Percentiles rank a stretch among this genome's conserved stretches.
These are phyloP conservation scores for Polydrusus tereticollis DNA, from an alignment of 2,888 invertebrate species.

Conservation along the genomic window DNA sequence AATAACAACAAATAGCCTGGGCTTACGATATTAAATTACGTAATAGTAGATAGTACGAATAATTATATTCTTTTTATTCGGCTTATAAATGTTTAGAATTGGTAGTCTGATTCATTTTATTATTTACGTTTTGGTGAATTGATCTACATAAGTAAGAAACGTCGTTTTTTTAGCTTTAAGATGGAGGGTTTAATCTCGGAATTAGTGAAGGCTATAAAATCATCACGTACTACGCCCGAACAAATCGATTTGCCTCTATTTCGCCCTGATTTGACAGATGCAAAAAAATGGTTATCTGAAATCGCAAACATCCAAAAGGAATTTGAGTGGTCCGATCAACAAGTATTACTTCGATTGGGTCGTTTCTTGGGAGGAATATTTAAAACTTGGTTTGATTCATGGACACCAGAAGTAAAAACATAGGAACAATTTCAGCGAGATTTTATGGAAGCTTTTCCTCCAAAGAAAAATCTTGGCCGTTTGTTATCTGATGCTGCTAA, in stretches of 20 bases:
- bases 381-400: constrained; percentile 48
- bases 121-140: too few relatives aligned
- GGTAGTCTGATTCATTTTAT: too few relatives aligned
- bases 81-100: too few relatives aligned
- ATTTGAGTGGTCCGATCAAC: constrained; percentile 46
- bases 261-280: constrained; percentile 37
- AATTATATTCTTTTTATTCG: too few relatives aligned
- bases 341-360: constrained; percentile 39
- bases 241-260: constrained; percentile 49
- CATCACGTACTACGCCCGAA: constrained; percentile 33
- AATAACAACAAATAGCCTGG: too few relatives aligned
- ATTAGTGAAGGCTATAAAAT: constrained; percentile 37
- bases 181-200: constrained; percentile 17
- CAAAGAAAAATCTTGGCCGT: too few relatives aligned
- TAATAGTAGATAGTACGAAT: too few relatives aligned
- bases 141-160: too few relatives aligned
- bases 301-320: constrained; percentile 44
- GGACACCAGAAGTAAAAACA: constrained; percentile 47
- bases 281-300: constrained; percentile 45
- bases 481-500: constrained; percentile 48
- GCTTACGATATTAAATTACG: too few relatives aligned
- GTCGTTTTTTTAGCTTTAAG: neutral
- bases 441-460: constrained; percentile 53
- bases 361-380: too few relatives aligned
- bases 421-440: constrained; percentile 51